These are phyloP conservation scores for Planococcus citri DNA, from an alignment of 1,140 invertebrate species.

Conservation along the genomic window DNA sequence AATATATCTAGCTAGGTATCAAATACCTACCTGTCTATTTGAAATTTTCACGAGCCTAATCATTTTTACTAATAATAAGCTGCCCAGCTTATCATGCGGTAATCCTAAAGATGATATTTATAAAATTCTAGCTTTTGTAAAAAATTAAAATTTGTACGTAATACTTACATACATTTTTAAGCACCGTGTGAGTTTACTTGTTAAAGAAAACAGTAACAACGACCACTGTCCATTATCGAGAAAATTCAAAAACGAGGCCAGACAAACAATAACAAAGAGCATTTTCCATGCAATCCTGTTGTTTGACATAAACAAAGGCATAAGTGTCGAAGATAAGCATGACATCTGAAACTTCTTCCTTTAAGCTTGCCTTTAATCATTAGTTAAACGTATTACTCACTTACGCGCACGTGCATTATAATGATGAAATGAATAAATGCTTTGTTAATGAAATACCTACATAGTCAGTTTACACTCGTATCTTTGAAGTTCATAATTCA, in stretches of 20 bases:
- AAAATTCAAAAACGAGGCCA: neutral
- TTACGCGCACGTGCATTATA: neutral
- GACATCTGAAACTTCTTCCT: neutral
- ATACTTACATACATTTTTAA: too few species aligned
- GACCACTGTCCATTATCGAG: neutral
- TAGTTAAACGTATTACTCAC: neutral
- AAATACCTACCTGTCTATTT: too few species aligned
- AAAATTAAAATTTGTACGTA: neutral
- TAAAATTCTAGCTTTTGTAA: neutral
- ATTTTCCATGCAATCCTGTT: neutral
- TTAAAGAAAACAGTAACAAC: neutral
- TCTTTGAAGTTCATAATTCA: neutral
- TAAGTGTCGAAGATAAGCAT: neutral
- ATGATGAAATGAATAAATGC: neutral
- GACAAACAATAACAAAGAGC: neutral
- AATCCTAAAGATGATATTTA: too few species aligned
- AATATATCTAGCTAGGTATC: too few species aligned
- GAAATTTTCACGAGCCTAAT: too few species aligned
- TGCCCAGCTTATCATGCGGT: too few species aligned
- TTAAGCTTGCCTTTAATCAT: neutral
- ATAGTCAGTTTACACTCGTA: neutral
- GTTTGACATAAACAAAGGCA: neutral
- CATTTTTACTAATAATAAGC: too few species aligned
- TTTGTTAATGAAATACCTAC: neutral
- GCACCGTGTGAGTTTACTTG: neutral